A percentile compares a stretch with the other conserved stretches of the same genome.
Conservation (phyloP, 2,888 invertebrate genomes). For the Stenolophus ochropezus region DNA sequence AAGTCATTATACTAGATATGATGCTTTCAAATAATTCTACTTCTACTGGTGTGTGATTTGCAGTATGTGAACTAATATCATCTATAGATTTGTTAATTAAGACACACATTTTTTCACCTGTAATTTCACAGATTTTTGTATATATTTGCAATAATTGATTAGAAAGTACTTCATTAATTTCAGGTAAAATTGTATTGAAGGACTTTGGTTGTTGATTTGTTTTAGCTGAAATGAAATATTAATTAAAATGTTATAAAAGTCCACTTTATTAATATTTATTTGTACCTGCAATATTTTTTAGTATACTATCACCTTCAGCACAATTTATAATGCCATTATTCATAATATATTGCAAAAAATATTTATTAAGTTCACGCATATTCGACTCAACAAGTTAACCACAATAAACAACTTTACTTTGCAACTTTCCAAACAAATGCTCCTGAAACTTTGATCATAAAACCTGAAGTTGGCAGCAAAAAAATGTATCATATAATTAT, state of each 20-base stretch:
- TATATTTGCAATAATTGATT: slow-evolving; percentile 15
- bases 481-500: too few relatives aligned
- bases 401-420: too few relatives aligned
- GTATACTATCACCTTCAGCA: slow-evolving; percentile 5
- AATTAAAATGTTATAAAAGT: not conserved
- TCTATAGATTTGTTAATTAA: slow-evolving; percentile 33
- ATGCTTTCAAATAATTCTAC: slow-evolving; percentile 27
- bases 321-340: slow-evolving; percentile 30
- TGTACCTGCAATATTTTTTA: slow-evolving; percentile 39
- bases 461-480: too few relatives aligned
- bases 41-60: slow-evolving; percentile 27
- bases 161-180: slow-evolving; percentile 43
- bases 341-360: slow-evolving; percentile 47
- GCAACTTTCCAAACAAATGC: too few relatives aligned
- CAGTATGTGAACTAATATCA: slow-evolving; percentile 15
- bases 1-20: slow-evolving; percentile 32
- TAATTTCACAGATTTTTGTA: slow-evolving; percentile 43
- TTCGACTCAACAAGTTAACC: too few relatives aligned
- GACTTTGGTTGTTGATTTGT: not conserved
- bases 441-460: too few relatives aligned
- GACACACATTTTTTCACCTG: slow-evolving; percentile 45
- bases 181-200: not conserved
- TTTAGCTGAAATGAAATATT: not conserved
- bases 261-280: not conserved
- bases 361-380: slow-evolving; percentile 17